A percentile compares a stretch with the other conserved stretches of the same genome.
These are phyloP conservation scores for Lasioglossum marginatum DNA, from an alignment of 2,888 invertebrate genomes.

Conservation along the genomic window DNA sequence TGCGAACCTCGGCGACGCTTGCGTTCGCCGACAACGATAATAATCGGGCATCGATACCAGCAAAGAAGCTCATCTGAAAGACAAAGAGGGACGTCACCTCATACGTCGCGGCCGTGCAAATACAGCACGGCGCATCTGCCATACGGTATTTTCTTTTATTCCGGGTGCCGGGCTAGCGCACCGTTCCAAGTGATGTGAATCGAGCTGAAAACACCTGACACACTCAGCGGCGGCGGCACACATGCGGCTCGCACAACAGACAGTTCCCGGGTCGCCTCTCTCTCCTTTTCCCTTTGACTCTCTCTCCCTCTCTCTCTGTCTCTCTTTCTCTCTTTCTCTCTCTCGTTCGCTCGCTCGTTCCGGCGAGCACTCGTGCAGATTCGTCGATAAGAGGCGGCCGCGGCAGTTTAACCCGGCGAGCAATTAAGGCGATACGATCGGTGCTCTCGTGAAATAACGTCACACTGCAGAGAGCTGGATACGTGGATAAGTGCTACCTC, in stretches of 20 bases:
- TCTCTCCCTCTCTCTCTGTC: constrained; percentile 18
- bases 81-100: constrained; percentile 29
- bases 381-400: constrained; percentile 78
- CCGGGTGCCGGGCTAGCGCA: constrained; percentile 21
- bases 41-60: constrained; percentile 3
- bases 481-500: constrained; percentile 67
- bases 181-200: constrained; percentile 58
- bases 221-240: constrained; percentile 34
- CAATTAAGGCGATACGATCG: constrained; percentile 83
- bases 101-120: constrained; percentile 2
- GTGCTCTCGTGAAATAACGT: constrained; percentile 78
- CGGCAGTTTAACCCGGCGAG: constrained; percentile 82
- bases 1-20: background rate
- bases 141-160: constrained; percentile 54
- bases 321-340: constrained; percentile 24
- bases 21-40: background rate
- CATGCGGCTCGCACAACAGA: constrained; percentile 40
- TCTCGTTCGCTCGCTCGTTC: constrained; percentile 59
- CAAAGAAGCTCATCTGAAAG: constrained; percentile 17
- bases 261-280: constrained; percentile 13
- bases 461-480: constrained; percentile 72
- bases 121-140: constrained; percentile 22
- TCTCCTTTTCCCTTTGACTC: constrained; percentile 1
- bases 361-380: constrained; percentile 76
- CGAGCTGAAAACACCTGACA: constrained; percentile 69